These are phyloP conservation scores for Nephrotoma appendiculata DNA, from an alignment of 2,888 invertebrate genomes.

Conservation along the genomic window DNA sequence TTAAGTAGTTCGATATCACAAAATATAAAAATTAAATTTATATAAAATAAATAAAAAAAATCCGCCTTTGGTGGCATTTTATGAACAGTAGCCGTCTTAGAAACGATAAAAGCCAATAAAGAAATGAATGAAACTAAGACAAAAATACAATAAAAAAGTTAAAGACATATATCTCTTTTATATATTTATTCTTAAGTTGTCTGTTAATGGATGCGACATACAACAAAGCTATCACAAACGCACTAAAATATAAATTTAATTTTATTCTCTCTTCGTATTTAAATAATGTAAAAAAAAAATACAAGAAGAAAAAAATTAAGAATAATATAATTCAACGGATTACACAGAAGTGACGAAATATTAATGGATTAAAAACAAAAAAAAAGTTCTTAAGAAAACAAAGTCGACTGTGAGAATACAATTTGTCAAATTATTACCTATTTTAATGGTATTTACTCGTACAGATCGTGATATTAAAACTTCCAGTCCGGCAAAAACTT, in stretches of 20 bases:
- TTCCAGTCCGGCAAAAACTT: neutral
- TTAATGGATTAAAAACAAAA: neutral
- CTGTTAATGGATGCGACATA: neutral
- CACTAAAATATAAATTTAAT: neutral
- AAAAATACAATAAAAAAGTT: neutral
- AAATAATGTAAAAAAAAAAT: neutral
- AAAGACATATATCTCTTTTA: neutral
- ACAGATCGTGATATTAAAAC: neutral
- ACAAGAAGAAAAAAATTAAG: neutral
- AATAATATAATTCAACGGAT: neutral
- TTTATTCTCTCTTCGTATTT: neutral
- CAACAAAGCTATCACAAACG: neutral
- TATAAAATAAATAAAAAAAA: neutral
- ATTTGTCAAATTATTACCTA: neutral
- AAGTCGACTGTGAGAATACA: neutral
- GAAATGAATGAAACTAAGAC: neutral
- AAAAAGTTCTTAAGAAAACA: neutral
- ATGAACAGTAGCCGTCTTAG: conserved; percentile 4
- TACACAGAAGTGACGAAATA: neutral
- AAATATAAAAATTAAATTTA: neutral
- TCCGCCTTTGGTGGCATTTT: conserved; percentile 1
- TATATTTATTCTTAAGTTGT: neutral
- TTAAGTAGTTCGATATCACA: conserved; percentile 3
- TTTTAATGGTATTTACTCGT: neutral
- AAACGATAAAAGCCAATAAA: conserved; percentile 4